Conservation (phyloP, 2,113 vertebrate genomes). For the Rhea pennata region DNA sequence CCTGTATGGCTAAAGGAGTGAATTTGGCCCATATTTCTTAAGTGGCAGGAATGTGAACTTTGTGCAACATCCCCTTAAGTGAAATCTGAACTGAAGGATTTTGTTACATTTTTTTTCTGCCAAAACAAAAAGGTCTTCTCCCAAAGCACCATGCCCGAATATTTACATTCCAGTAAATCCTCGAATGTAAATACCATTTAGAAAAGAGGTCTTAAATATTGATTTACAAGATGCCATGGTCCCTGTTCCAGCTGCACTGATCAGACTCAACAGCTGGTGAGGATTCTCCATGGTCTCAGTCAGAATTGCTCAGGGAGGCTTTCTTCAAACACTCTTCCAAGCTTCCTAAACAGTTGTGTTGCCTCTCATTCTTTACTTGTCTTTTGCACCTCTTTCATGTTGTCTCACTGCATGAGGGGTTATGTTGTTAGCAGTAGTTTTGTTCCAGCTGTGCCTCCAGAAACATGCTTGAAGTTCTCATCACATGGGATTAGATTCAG, state of each 20-base stretch:
- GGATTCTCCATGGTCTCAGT: background rate
- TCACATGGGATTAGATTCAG: background rate
- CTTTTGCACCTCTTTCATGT: background rate
- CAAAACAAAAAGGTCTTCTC: background rate
- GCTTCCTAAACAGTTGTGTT: background rate
- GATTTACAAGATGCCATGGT: background rate
- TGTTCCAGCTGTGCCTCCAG: background rate
- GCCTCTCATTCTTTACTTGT: accelerated
- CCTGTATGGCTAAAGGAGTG: background rate
- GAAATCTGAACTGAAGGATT: background rate
- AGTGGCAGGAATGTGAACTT: background rate
- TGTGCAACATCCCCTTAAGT: background rate
- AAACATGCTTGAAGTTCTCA: accelerated
- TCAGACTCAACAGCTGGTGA: background rate
- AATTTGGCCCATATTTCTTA: background rate
- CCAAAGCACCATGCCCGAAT: background rate
- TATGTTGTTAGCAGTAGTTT: background rate
- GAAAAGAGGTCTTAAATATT: background rate
- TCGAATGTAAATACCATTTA: background rate
- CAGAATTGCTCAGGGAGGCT: background rate
- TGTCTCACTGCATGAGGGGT: accelerated
- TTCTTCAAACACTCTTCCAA: background rate
- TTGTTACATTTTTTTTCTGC: background rate
- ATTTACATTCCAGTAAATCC: background rate
- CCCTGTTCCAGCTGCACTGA: background rate